phyloP scores from a whole-genome alignment of 2,797 vertebrate genomes.

The Rhinatrema bivittatum region DNA sequence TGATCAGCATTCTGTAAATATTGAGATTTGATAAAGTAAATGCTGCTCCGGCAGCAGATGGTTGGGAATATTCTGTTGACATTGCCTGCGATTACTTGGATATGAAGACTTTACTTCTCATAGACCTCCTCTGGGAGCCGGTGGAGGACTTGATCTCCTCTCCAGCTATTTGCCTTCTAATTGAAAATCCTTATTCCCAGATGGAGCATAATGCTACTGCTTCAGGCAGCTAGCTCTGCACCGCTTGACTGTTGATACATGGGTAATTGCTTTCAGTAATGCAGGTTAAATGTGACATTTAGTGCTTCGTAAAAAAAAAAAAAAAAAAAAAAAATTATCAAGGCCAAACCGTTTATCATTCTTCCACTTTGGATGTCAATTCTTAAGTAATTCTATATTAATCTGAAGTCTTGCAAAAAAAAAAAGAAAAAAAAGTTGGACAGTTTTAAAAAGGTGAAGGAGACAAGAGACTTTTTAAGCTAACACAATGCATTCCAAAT shows the following conservation, averaged over 20 bases:
- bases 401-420: conserved; percentile 40
- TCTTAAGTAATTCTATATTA: conserved; percentile 49
- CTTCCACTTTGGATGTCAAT: conserved; percentile 63
- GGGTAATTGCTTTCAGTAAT: conserved; percentile 86
- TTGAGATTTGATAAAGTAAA: conserved; percentile 88
- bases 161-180: conserved; percentile 81
- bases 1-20: conserved; percentile 88
- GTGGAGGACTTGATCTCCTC: conserved; percentile 61
- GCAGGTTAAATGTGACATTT: conserved; percentile 89
- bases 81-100: conserved; percentile 55
- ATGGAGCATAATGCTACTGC: conserved; percentile 61
- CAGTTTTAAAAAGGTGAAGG: conserved; percentile 1
- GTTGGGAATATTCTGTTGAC: conserved; percentile 70
- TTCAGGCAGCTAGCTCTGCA: conserved; percentile 51
- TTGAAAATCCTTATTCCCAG: conserved; percentile 84
- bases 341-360: conserved; percentile 83
- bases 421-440: too few relatives aligned
- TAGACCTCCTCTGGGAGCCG: conserved; percentile 60
- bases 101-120: conserved; percentile 60
- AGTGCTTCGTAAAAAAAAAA: conserved; percentile 84
- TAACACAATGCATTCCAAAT: conserved; percentile 26
- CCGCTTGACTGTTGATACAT: conserved; percentile 74
- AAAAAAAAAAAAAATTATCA: conserved; percentile 84
- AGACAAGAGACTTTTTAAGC: background rate
- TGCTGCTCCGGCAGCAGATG: conserved; percentile 79